These are phyloP conservation scores for Kuschelorhynchus macadamiae DNA, from an alignment of 2,888 invertebrate species.

Conservation along the genomic window DNA sequence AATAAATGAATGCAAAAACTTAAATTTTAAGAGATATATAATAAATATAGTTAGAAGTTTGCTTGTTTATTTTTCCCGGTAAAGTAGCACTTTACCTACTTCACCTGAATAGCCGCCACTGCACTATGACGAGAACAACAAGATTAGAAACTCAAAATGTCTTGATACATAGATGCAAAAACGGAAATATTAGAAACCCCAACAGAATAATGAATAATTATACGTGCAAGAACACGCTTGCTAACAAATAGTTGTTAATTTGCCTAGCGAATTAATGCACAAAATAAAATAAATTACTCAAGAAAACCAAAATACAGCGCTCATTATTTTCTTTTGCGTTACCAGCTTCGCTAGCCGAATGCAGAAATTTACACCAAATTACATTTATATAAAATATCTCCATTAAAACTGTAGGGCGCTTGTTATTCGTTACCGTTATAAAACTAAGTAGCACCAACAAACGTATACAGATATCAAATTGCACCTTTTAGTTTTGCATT, in stretches of 20 bases:
- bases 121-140: too few species aligned
- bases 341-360: slow-evolving; percentile 1
- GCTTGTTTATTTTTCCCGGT: too few species aligned
- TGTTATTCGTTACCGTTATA: background rate
- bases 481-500: too few species aligned
- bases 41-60: too few species aligned
- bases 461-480: background rate
- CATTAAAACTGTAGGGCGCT: slow-evolving; percentile 21
- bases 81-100: too few species aligned
- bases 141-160: too few species aligned
- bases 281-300: background rate
- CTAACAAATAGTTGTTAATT: slow-evolving; percentile 1
- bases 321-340: slow-evolving; percentile 9
- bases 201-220: too few species aligned
- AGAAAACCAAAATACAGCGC: slow-evolving; percentile 1
- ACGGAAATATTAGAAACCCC: too few species aligned
- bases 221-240: background rate
- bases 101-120: too few species aligned
- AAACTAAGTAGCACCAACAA: slow-evolving; percentile 2
- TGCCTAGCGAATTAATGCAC: background rate
- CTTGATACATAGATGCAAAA: too few species aligned
- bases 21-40: too few species aligned
- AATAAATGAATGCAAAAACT: too few species aligned
- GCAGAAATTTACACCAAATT: slow-evolving; percentile 18
- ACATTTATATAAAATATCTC: slow-evolving; percentile 31